phyloP scores from a whole-genome alignment of 1,140 invertebrate genomes.

The Leptinotarsa undecemlineata region DNA sequence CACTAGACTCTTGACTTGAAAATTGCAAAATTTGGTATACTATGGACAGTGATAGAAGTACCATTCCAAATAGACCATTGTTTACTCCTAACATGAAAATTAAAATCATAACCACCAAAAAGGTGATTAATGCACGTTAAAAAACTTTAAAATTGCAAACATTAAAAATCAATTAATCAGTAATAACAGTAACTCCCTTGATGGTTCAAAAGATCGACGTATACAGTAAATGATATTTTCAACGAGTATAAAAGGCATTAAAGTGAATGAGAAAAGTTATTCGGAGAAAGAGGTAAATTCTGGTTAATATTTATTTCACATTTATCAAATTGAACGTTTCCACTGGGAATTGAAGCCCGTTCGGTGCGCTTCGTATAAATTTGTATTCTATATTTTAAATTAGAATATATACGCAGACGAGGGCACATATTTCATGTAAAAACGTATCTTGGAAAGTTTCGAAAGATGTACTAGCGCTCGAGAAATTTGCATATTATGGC shows the following conservation, averaged over 20 bases:
- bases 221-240: too few species aligned
- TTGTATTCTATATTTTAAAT: constrained; percentile 57
- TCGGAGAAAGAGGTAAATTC: constrained; percentile 45
- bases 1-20: too few species aligned
- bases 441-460: constrained; percentile 52
- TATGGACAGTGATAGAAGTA: too few species aligned
- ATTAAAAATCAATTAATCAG: too few species aligned
- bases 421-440: constrained; percentile 54
- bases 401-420: constrained; percentile 54
- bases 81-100: too few species aligned
- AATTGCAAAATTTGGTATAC: too few species aligned
- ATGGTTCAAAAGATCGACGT: too few species aligned
- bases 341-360: constrained; percentile 50
- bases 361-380: constrained; percentile 51
- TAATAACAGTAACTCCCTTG: too few species aligned
- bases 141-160: too few species aligned
- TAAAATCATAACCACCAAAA: too few species aligned
- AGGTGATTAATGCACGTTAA: too few species aligned
- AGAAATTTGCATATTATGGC: constrained; percentile 53
- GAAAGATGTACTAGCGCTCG: constrained; percentile 45
- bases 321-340: constrained; percentile 56
- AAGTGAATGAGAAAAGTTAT: constrained; percentile 38
- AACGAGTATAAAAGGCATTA: constrained; percentile 35
- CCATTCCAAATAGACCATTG: too few species aligned
- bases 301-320: constrained; percentile 54